phyloP scores from a whole-genome alignment of 1,140 invertebrate species.

The Ephestia elutella region DNA sequence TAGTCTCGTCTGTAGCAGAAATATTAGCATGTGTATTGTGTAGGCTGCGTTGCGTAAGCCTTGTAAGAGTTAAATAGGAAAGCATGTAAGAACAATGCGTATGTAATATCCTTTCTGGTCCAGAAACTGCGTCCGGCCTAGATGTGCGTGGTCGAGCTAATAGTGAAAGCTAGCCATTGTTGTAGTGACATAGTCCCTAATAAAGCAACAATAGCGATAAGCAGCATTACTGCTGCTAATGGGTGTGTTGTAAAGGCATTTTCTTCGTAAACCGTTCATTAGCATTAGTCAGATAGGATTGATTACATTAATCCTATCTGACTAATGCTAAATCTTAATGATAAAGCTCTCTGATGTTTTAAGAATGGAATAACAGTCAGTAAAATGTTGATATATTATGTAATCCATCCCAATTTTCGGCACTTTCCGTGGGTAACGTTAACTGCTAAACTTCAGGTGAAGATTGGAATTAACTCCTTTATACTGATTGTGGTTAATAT shows the following conservation, averaged over 20 bases:
- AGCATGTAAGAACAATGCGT: slow-evolving; percentile 44
- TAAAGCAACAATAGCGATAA: slow-evolving; percentile 4
- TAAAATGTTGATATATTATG: too few species aligned
- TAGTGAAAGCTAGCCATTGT: slow-evolving; percentile 34
- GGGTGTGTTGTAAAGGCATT: not conserved
- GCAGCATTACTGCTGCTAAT: slow-evolving; percentile 2
- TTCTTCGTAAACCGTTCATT: not conserved
- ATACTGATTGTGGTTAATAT: not conserved
- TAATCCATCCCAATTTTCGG: too few species aligned
- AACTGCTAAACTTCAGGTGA: too few species aligned
- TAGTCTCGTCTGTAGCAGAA: not conserved
- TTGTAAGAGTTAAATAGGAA: slow-evolving; percentile 15
- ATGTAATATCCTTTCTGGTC: slow-evolving; percentile 56
- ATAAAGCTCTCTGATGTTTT: too few species aligned
- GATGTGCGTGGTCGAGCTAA: slow-evolving; percentile 29
- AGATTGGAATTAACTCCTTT: too few species aligned
- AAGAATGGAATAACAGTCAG: too few species aligned
- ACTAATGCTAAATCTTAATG: too few species aligned
- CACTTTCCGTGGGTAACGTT: too few species aligned
- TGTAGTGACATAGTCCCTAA: slow-evolving; percentile 16
- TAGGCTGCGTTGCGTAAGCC: slow-evolving; percentile 22
- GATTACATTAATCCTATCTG: too few species aligned
- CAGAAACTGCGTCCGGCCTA: slow-evolving; percentile 55
- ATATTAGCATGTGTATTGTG: slow-evolving; percentile 2
- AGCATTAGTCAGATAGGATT: too few species aligned